Evolutionary conservation across 1,140 invertebrate genomes (phyloP).

Genomic region (Eufriesea mexicana): DNA sequence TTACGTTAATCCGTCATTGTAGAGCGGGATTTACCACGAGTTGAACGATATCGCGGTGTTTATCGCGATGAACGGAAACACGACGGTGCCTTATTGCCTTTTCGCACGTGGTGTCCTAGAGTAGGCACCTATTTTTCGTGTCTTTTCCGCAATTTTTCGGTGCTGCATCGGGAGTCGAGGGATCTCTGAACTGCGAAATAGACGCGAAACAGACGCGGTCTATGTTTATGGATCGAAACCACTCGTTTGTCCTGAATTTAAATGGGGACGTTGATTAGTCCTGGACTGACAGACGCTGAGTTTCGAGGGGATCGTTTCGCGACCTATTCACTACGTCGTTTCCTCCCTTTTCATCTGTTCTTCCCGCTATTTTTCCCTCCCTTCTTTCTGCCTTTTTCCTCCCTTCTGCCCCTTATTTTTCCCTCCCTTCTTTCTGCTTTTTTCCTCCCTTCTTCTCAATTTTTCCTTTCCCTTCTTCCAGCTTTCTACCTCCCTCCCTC

Average conservation of each 20-base stretch:
- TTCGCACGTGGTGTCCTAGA: background rate
- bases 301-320: background rate
- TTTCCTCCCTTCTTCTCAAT: too few relatives aligned
- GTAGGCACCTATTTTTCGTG: background rate
- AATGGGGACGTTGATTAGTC: constrained; percentile 8
- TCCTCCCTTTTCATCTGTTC: background rate
- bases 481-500: too few relatives aligned
- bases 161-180: background rate
- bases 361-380: too few relatives aligned
- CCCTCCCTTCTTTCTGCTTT: too few relatives aligned
- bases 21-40: background rate
- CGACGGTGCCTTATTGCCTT: background rate
- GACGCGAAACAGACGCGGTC: background rate
- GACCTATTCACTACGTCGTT: background rate
- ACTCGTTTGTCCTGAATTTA: constrained; percentile 7
- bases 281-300: background rate
- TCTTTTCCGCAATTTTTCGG: background rate
- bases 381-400: too few relatives aligned
- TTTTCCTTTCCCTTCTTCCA: too few relatives aligned
- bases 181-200: too few relatives aligned
- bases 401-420: too few relatives aligned
- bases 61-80: constrained; percentile 9
- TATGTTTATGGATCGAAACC: constrained; percentile 5
- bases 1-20: background rate
- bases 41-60: background rate